Evolutionary conservation across 2,797 vertebrate genomes (phyloP).

Genomic region (Melanotaenia parkinsoni): DNA sequence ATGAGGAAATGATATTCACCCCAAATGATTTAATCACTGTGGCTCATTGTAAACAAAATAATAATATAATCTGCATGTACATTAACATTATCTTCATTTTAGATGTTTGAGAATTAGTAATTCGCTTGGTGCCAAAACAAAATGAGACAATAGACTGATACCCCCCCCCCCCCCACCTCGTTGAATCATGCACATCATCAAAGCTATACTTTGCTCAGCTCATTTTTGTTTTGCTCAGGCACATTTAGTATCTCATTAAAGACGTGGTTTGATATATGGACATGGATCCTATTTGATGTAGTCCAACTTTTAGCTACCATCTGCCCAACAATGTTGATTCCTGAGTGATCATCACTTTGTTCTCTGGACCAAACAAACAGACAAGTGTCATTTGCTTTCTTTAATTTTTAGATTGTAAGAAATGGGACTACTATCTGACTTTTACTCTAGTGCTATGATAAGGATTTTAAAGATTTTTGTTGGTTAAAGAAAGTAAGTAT

Average conservation of each 20-base stretch:
- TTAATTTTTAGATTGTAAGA: neutral
- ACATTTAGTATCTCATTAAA: slow-evolving; percentile 69
- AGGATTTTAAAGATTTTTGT: neutral
- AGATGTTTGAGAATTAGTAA: slow-evolving; percentile 6
- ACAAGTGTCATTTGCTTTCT: neutral
- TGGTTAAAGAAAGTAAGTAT: too few species aligned
- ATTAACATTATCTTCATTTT: slow-evolving; percentile 2
- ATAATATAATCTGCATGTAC: neutral
- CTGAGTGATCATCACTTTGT: neutral
- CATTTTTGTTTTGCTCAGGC: slow-evolving; percentile 39
- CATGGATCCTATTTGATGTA: slow-evolving; percentile 27
- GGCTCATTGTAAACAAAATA: neutral
- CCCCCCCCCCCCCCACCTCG: too few species aligned
- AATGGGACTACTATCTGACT: neutral
- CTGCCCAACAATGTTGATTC: slow-evolving; percentile 1
- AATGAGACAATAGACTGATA: slow-evolving; percentile 27
- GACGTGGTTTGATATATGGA: slow-evolving; percentile 51
- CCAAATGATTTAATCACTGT: neutral
- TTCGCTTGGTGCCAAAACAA: slow-evolving; percentile 15
- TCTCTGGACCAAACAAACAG: neutral
- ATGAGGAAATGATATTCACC: neutral
- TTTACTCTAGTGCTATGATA: neutral
- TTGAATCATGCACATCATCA: slow-evolving; percentile 57
- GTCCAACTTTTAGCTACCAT: slow-evolving; percentile 19
- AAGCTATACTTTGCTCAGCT: slow-evolving; percentile 46